Evolutionary conservation across 2,888 invertebrate genomes (phyloP).

Genomic region (Arrhopalites spinosus): DNA sequence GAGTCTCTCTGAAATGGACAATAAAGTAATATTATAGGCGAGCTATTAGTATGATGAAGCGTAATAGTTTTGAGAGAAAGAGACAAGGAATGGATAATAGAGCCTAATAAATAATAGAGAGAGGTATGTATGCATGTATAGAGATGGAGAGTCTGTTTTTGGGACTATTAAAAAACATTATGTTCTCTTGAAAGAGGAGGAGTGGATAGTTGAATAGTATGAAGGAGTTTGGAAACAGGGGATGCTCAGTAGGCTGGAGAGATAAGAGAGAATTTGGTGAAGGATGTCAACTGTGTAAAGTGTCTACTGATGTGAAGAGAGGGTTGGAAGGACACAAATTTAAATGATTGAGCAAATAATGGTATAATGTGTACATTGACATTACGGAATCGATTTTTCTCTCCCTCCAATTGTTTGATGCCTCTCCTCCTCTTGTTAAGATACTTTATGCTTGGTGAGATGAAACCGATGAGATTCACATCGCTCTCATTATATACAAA

Average conservation of each 20-base stretch:
- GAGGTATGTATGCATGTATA: background rate
- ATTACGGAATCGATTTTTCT: conserved; percentile 18
- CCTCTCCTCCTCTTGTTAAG: background rate
- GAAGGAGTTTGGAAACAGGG: background rate
- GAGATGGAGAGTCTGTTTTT: background rate
- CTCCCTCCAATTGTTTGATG: background rate
- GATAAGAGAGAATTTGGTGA: background rate
- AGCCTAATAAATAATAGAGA: too few species aligned
- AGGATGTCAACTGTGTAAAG: conserved; percentile 23
- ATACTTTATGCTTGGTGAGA: conserved; percentile 11
- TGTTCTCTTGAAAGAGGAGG: background rate
- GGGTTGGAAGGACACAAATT: conserved; percentile 26
- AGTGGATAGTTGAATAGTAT: background rate
- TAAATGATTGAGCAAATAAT: conserved; percentile 32
- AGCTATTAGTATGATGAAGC: too few species aligned
- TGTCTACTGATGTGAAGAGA: conserved; percentile 13
- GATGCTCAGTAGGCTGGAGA: background rate
- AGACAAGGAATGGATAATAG: too few species aligned
- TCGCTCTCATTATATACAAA: background rate
- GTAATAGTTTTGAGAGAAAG: too few species aligned
- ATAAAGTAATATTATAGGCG: too few species aligned
- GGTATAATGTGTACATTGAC: conserved; percentile 31
- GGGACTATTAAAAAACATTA: background rate
- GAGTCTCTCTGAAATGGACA: too few species aligned
- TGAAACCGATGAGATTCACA: conserved; percentile 21